Percentiles rank a stretch among this genome's conserved stretches.
These are phyloP conservation scores for Drosophila kokeensis DNA, from an alignment of 2,888 invertebrate species.

Conservation along the genomic window DNA sequence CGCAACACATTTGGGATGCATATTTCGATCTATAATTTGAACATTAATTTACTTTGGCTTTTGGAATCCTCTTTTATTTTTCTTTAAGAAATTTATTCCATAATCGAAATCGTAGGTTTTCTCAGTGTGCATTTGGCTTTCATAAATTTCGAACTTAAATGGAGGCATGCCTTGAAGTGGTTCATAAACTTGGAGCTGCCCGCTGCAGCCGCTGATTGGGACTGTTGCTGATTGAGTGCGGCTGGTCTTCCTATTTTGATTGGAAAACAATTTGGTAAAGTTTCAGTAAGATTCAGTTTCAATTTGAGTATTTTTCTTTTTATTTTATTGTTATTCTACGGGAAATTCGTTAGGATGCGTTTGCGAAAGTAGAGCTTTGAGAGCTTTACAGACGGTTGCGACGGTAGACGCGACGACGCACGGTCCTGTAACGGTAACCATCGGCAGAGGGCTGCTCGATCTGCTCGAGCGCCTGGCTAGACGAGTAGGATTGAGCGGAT, in stretches of 20 bases:
- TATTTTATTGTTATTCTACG: conserved; percentile 44
- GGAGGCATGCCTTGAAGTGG: conserved; percentile 40
- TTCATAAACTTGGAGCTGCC: conserved; percentile 43
- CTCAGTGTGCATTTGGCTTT: conserved; percentile 53
- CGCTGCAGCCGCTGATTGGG: conserved; percentile 42
- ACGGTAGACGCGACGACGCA: conserved; percentile 80
- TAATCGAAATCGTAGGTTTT: conserved; percentile 3
- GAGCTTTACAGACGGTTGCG: conserved; percentile 65
- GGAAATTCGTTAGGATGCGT: conserved; percentile 61
- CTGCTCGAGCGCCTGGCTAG: conserved; percentile 63
- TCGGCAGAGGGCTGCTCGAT: conserved; percentile 75
- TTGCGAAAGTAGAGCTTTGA: conserved; percentile 45
- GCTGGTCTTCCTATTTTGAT: conserved; percentile 58
- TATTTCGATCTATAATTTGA: no score
- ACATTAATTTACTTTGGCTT: neutral
- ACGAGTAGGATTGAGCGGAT: conserved; percentile 19
- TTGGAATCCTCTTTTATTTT: neutral
- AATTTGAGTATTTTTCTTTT: conserved; percentile 46
- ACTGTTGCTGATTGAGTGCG: conserved; percentile 60
- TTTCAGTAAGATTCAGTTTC: conserved; percentile 35
- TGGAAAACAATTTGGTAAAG: conserved; percentile 73
- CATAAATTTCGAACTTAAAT: conserved; percentile 73
- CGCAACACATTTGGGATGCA: no score
- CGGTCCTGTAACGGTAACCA: conserved; percentile 81
- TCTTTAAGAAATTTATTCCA: neutral